Evolutionary conservation across 2,888 invertebrate genomes (phyloP), one percentile per base, ranked within the genome.

Genomic region (Eubasilissa splendida): DNA sequence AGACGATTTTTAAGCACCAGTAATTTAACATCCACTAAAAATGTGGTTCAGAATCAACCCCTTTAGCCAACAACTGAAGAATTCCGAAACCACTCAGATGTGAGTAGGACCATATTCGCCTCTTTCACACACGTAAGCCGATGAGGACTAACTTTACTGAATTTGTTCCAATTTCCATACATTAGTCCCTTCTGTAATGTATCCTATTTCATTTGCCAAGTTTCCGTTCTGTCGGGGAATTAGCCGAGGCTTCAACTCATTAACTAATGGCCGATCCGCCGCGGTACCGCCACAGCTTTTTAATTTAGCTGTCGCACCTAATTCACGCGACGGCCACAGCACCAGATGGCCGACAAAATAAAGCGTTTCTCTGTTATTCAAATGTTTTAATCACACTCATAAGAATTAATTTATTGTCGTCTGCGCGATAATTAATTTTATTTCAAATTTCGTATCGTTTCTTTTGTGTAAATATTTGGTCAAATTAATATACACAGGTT

Each of bases 291-390:
- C 71, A 73, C 71, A 56, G 58, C 71, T 58, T 73, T 73, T 73
- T 73, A 73, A 73, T 73, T 73, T 56, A 73, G 71, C 58, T 33
- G 71, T 73, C 33, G 54, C 71, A 73, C 71, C 71, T 73, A 73
- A 73, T 73, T 58, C 71, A 54, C 54, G 14, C 33, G 70, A 56
- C 71, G 71, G 71, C 71, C 71, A 33, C 56, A 56, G 50, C 56
- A 22, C 54, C 71, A 73, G 71, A 73, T 73, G 71, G 71, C 31
- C 33, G 58, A 33, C 58, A 56, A 56, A 73, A 56, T 73, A 56
- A 73, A 58, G n/a, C 71, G 71, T 4, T 71, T 33, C 8, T 33
- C 33, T 73, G 3, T 73, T 73, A 73, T 73, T 73, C 33, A 73
- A 58, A 73, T 22, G 56, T 11, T 73, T 73, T 56, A 73, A 73